Base-by-base conservation (phyloP, 2,113 vertebrate species). In the Trinectes maculatus region DNA sequence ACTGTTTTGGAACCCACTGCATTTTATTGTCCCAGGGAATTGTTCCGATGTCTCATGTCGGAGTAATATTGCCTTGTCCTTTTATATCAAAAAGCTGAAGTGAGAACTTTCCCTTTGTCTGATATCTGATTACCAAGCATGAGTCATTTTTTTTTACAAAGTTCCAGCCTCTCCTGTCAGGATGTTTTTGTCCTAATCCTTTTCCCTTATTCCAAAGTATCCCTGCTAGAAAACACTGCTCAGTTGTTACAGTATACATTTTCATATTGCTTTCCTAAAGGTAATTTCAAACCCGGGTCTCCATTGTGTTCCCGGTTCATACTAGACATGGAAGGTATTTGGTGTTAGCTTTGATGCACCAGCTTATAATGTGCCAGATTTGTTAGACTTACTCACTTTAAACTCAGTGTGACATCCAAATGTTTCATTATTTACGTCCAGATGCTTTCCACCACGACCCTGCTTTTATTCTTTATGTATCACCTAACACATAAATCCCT, bases 101-200 rank as follows among this genome's bases (percentile, higher is more conserved):
- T 85, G 52, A 89, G 89, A 86, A 83, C 62, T 68, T 90, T 71
- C 84, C 56, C 43, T 80, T 87, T 81, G 80, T 85, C 71, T 59
- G 76, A 67, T 69, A 84, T 90, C 57, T 84, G 67, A 85, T 89
- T 89, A 85, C 83, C 24, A 54, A 63, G 36, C 78, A 71, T 86
- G 68, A 89, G 54, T 91, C 77, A 63, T 85, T 75, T 80, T 84
- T 74, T 80, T 52, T 80, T 49, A 63, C 76, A 77, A 85, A 46
- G 75, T 66, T 68, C 62, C 67, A 75, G 54, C 40, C 74, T 85
- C 79, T 72, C 52, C 61, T 76, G 77, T 85, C 81, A 80, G 74
- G 77, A 85, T 80, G 77, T 87, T 88, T 86, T 89, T 88, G 53
- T 85, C 89, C 66, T 61, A 62, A 56, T 74, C 60, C 34, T 61